Conservation (phyloP, 2,797 vertebrate species). For the Peromyscus attwateri region DNA sequence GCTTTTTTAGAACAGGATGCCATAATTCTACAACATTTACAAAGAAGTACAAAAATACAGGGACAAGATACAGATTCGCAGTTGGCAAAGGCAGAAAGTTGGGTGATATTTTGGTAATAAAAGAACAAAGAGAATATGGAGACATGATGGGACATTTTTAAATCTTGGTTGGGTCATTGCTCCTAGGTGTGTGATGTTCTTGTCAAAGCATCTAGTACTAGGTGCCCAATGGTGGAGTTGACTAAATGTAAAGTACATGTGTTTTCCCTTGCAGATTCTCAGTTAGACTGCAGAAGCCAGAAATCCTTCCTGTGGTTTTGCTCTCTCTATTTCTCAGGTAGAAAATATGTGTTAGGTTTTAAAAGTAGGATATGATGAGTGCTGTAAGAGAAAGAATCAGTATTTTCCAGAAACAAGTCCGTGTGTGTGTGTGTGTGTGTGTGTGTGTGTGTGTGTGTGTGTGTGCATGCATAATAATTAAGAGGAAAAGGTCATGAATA, state of each 20-base stretch:
- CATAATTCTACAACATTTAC: not conserved
- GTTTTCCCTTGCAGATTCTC: not conserved
- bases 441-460: not conserved
- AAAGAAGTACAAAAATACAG: not conserved
- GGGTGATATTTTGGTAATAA: not conserved
- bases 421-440: not conserved
- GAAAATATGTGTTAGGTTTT: not conserved
- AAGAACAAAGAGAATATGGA: not conserved
- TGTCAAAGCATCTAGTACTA: not conserved
- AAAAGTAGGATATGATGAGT: not conserved
- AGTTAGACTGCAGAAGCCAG: not conserved
- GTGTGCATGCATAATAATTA: not conserved
- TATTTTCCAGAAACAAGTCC: not conserved
- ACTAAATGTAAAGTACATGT: not conserved
- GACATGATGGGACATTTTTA: not conserved
- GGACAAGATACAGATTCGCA: not conserved
- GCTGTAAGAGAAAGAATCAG: not conserved
- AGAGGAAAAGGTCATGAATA: not conserved
- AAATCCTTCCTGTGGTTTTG: not conserved
- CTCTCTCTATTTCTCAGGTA: not conserved
- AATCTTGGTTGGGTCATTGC: not conserved
- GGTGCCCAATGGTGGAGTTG: not conserved
- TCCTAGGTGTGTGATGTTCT: not conserved
- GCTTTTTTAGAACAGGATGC: not conserved
- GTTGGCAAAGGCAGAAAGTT: not conserved